Percentiles rank a stretch among this genome's conserved stretches.
phyloP scores from a whole-genome alignment of 2,888 invertebrate genomes.

The Corbicula japonica region DNA sequence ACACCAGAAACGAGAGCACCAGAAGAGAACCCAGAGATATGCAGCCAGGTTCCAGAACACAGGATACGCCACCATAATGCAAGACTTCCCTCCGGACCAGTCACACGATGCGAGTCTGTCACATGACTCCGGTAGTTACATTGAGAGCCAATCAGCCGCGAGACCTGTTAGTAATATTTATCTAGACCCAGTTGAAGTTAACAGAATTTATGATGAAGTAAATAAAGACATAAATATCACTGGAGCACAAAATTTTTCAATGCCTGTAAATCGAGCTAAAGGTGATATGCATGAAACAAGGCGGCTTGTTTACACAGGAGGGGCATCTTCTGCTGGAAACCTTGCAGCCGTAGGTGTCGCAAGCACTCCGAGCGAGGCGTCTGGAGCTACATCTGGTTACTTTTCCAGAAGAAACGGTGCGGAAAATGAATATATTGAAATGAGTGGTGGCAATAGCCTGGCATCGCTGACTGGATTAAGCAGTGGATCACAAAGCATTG shows the following conservation, averaged over 20 bases:
- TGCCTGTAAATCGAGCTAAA: conserved; percentile 1
- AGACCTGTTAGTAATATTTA: conserved; percentile 74
- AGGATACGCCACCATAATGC: conserved; percentile 56
- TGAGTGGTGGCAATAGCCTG: conserved; percentile 52
- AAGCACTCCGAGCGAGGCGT: conserved; percentile 35
- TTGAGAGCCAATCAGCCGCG: conserved; percentile 13
- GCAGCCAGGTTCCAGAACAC: conserved; percentile 61
- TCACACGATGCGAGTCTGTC: conserved; percentile 12
- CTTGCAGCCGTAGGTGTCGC: conserved; percentile 34
- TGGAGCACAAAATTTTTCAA: conserved; percentile 3
- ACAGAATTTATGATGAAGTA: conserved; percentile 72
- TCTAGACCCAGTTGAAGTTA: conserved; percentile 72
- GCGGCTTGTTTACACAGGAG: conserved; percentile 47
- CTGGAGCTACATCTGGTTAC: conserved; percentile 50
- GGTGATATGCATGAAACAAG: conserved; percentile 31
- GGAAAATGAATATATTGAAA: conserved; percentile 63
- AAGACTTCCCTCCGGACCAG: conserved; percentile 23
- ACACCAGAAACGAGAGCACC: conserved; percentile 51
- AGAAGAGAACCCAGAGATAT: conserved; percentile 26
- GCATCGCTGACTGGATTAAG: not conserved
- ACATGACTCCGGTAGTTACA: conserved; percentile 14
- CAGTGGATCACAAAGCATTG: not conserved
- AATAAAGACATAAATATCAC: conserved; percentile 67
- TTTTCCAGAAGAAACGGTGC: conserved; percentile 20
- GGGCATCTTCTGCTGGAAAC: conserved; percentile 40